Base-by-base conservation (phyloP, 2,113 vertebrate genomes). In the Epinephelus fuscoguttatus region DNA sequence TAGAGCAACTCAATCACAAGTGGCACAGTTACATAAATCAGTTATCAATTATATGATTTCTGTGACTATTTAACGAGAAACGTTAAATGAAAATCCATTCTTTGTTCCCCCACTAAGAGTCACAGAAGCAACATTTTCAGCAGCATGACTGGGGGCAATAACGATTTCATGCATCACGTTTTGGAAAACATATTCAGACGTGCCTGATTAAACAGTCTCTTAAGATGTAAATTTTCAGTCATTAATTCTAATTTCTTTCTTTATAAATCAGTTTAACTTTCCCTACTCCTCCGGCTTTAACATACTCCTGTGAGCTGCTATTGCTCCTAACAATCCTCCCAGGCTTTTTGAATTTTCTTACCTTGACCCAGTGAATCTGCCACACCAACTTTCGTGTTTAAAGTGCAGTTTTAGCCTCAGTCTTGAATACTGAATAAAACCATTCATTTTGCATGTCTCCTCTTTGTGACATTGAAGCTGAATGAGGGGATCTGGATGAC, bases 371-470 rank as follows among this genome's bases (percentile, higher is more conserved):
- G 4, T 55, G 61, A 30, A 25, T 53, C 33, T 10, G 23, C 37
- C 19, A 8, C 19, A 57, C 15, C 14, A 9, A 5, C 14, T 6
- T 30, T 49, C 12, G 4, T 17, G 12, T 80, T 69, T 62, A 64
- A 55, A 57, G 25, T 4, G 6, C 6, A 64, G 27, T 23, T 30
- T 33, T 69, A 62, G n/a, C 60, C 15, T 0, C 61, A n/a, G 42
- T 78, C 14, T 62, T 73, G 66, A 88, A 89, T 82, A 84, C 77
- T 61, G 18, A 85, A 67, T 27, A 52, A 17, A 61, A 66, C 40
- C 17, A 76, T 75, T 75, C 2, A 90, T 87, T 85, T 90, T 85
- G 21, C 37, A 85, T 81, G 42, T 45, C 50, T 78, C 18, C 59
- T 49, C 50, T 40, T 50, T 55, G 57, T 68, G 57, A 80, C 27